phyloP scores from a whole-genome alignment of 2,888 invertebrate species.

The Flabesymbios commensalis region DNA sequence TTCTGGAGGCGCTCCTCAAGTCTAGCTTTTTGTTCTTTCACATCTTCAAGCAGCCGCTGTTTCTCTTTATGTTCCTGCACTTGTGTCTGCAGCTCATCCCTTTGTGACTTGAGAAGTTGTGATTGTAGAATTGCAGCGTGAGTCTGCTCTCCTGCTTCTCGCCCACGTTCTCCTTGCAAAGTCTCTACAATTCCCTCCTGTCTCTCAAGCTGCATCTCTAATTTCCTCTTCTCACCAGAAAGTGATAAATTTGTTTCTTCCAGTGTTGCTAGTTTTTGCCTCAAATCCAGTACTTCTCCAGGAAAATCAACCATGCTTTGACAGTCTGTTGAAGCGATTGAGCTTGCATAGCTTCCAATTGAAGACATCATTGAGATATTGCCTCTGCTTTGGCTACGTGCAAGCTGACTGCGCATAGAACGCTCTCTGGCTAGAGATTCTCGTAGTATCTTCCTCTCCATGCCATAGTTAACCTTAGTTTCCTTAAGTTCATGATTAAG shows the following conservation, averaged over 20 bases:
- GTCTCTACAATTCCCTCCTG: conserved; percentile 17
- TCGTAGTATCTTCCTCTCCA: conserved; percentile 16
- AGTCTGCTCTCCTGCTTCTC: neutral
- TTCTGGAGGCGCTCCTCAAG: conserved; percentile 10
- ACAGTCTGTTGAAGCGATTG: neutral
- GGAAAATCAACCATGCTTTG: conserved; percentile 13
- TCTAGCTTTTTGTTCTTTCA: neutral
- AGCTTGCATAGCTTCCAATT: neutral
- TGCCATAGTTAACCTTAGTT: neutral
- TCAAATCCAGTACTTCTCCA: conserved; percentile 9
- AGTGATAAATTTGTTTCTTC: conserved; percentile 19
- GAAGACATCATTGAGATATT: neutral
- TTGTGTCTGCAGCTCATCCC: conserved; percentile 22
- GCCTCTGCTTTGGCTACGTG: too few relatives aligned
- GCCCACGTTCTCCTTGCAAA: neutral
- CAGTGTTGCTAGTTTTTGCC: conserved; percentile 24
- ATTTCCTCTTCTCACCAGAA: conserved; percentile 11
- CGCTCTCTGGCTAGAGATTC: neutral
- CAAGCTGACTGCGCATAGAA: neutral
- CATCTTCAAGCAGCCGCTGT: conserved; percentile 1
- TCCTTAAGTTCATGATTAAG: conserved; percentile 2
- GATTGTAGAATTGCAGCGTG: conserved; percentile 18
- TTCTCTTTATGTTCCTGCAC: conserved; percentile 14
- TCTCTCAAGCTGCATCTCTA: conserved; percentile 11
- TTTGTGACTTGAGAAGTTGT: conserved; percentile 15